Base-by-base conservation (phyloP, 2,888 invertebrate genomes). In the Trichogramma dendrolimi region DNA sequence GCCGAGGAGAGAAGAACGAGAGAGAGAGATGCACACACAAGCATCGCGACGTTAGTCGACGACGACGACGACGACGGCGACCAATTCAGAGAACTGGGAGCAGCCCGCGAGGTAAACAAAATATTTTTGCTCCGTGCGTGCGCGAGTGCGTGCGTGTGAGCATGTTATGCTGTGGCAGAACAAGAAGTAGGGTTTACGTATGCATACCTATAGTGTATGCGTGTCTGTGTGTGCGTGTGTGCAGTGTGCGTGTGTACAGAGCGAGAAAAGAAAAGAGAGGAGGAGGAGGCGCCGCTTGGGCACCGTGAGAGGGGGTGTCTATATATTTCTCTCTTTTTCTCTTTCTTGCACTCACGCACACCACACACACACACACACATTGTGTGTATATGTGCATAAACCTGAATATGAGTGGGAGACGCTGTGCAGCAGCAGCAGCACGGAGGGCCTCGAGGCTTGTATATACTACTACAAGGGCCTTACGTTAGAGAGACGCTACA, bases 61-160 rank as follows among this genome's bases (percentile, higher is more conserved):
- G 46, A n/a, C 8, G n/a, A n/a, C 3, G 8, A n/a, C 46, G n/a
- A 60, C 62, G 60, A 51, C 60, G 57, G 44, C 72, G 69, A 68
- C 71, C 73, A 73, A 78, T 78, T 77, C 76, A 77, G 75, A 77
- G 76, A 76, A 77, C 75, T 73, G 71, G 70, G 71, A 72, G 69
- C 65, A 65, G 61, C 66, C 67, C 67, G 70, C 72, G 77, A 75
- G 71, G 76, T 77, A 77, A 78, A 78, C 76, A 78, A 78, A 78
- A 78, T 76, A 77, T 76, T 76, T 75, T 70, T 73, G 72, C 71
- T 62, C 51, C 53, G 67, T 68, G 70, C 69, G 70, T 71, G 69
- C 51, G 63, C 58, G 53, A 56, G 41, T 27, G 61, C 56, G 61
- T 53, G 49, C 14, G 58, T 58, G 59, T n/a, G 58, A 43, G 43